Conservation (phyloP, 2,113 vertebrate genomes). For the Dromiciops gliroides region DNA sequence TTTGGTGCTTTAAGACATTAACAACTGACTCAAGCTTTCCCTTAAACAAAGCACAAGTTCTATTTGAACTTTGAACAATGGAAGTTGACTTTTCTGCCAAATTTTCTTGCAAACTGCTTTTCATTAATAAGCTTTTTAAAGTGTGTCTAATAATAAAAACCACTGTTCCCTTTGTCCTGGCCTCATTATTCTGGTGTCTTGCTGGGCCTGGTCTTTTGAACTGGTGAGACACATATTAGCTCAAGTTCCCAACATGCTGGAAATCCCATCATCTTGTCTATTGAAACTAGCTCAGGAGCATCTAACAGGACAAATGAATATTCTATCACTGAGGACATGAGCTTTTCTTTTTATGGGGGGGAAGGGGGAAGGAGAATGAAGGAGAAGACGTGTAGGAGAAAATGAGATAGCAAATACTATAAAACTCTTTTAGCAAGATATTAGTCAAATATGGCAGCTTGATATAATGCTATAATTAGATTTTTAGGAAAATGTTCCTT, state of each 20-base stretch:
- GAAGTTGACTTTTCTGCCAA: conserved; percentile 52
- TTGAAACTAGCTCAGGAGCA: conserved; percentile 60
- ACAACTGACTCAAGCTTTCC: not conserved
- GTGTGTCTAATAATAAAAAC: conserved; percentile 67
- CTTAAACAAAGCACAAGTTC: conserved; percentile 50
- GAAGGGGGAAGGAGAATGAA: not conserved
- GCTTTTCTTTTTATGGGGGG: not conserved
- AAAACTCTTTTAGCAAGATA: not conserved
- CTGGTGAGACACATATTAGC: conserved; percentile 56
- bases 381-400: not conserved
- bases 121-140: conserved; percentile 72
- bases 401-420: not conserved
- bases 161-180: conserved; percentile 64
- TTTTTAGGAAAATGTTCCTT: not conserved
- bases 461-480: not conserved
- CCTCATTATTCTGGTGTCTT: conserved; percentile 67
- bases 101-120: conserved; percentile 60
- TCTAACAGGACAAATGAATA: conserved; percentile 51
- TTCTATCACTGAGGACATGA: not conserved
- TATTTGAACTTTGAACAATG: conserved; percentile 57
- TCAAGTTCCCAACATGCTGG: conserved; percentile 59
- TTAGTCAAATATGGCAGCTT: not conserved
- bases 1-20: conserved; percentile 3
- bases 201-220: conserved; percentile 66
- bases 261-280: conserved; percentile 38